Base-by-base conservation (phyloP, 2,797 vertebrate species). In the Argentina silus region DNA sequence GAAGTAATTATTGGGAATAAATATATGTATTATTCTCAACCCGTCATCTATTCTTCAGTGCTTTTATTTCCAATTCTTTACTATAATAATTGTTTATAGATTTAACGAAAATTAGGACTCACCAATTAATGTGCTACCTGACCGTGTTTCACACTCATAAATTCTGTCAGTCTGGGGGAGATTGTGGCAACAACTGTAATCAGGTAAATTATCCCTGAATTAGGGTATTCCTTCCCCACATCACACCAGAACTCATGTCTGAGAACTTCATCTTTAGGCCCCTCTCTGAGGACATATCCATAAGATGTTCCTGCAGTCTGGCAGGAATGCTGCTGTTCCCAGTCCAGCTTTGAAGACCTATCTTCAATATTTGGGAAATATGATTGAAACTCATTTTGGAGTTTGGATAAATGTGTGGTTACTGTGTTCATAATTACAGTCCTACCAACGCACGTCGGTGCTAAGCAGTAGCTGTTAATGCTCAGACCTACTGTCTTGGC, bases 171-270 rank as follows among this genome's bases (percentile, higher is more conserved):
- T 57, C 55, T 57, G 15, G 55, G 55, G 2, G 15, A 15, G 7
- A 0, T 4, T 56, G 53, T 56, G 19, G 7, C 55, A 21, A 57
- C 19, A 9, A n/a, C 17, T n/a, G 55, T 10, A 17, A 57, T 57
- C 17, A n/a, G n/a, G n/a, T n/a, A 19, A 17, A 17, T 7, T 21
- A n/a, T 74, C 53, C 67, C 65, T 56, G 79, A 50, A 12, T 75
- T 51, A 64, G 50, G 21, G 27, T 65, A 69, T 64, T 75, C 48
- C 12, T 57, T 74, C 48, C 56, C 44, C 36, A 12, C 75, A 60
- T 76, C 68, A 67, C 75, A 77, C 10, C 72, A 79, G 67, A 78
- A 76, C 69, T 23, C 67, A 70, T 75, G 11, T 83, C 69, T 73
- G 45, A 15, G 59, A 67, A 0, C n/a, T n/a, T n/a, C 44, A 21